A percentile compares a stretch with the other conserved stretches of the same genome.
phyloP scores from a whole-genome alignment of 2,888 invertebrate genomes.

The Ormia ochracea region DNA sequence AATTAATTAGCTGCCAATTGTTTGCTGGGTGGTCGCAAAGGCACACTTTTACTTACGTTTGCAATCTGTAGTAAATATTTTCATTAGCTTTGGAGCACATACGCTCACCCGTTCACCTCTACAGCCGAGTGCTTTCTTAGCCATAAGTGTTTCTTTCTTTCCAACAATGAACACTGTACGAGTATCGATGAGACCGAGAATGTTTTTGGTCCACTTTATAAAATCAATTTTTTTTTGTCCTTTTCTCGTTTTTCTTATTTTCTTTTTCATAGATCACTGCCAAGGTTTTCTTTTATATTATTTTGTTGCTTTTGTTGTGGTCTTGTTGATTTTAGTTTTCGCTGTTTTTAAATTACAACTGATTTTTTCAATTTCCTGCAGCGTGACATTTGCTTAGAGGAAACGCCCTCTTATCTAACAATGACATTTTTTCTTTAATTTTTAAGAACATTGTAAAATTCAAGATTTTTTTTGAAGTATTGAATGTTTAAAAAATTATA shows the following conservation, averaged over 20 bases:
- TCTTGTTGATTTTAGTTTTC: slow-evolving; percentile 2
- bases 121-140: background rate
- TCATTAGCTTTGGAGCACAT: background rate
- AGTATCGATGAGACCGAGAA: slow-evolving; percentile 35
- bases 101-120: slow-evolving; percentile 12
- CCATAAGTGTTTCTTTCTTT: slow-evolving; percentile 31
- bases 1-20: no score
- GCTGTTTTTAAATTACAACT: background rate
- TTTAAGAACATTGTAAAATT: background rate
- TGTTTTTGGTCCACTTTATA: slow-evolving; percentile 1
- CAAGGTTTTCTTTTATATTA: slow-evolving; percentile 43
- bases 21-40: no score
- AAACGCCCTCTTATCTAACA: background rate
- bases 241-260: background rate
- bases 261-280: slow-evolving; percentile 52
- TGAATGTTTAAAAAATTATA: no score
- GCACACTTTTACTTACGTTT: no score
- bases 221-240: background rate
- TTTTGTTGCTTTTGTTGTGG: slow-evolving; percentile 3
- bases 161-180: slow-evolving; percentile 37
- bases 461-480: background rate
- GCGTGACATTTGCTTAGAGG: background rate
- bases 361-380: background rate
- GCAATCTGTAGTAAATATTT: no score
- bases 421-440: background rate